Evolutionary conservation across 30 jellyfish, hydroid and myxozoan genomes (phyloP), one percentile per base, ranked within the genome.

Genomic region (Nemopilema nomurai): DNA sequence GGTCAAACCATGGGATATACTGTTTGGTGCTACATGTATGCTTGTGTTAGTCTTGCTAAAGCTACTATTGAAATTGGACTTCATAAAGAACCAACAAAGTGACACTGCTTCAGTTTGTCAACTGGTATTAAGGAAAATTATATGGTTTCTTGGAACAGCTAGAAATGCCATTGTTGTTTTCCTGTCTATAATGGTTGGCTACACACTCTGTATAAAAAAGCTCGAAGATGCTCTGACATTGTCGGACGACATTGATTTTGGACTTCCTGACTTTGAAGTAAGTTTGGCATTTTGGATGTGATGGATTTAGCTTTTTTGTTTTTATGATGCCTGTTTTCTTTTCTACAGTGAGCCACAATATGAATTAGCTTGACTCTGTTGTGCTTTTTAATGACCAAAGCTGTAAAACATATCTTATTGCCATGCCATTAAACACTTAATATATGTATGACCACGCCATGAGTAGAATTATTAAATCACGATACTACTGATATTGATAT

Each of bases 251-350:
- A 71, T 92, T 51, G 91, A 88, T 21, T 69, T 64, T 72, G 96
- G 96, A 22, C 84, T 92, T 23, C 98, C 98, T 20, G 87, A 87
- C 1, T 83, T 83, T 69, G 81, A 76, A 76, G 98, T 92, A 49
- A 62, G 96, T 52, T 20, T n/a, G 3, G 8, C 4, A 16, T 57
- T 1, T 50, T 76, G 18, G 4, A 13, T n/a, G n/a, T n/a, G n/a
- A n/a, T n/a, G n/a, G n/a, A n/a, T n/a, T n/a, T n/a, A n/a, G n/a
- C n/a, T n/a, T n/a, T n/a, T n/a, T n/a, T n/a, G n/a, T n/a, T n/a
- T n/a, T n/a, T n/a, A n/a, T n/a, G n/a, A n/a, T n/a, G n/a, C n/a
- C n/a, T n/a, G n/a, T n/a, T n/a, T n/a, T n/a, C n/a, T n/a, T n/a
- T n/a, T n/a, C n/a, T n/a, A n/a, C n/a, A n/a, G n/a, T n/a, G n/a